Conservation (phyloP, 2,113 vertebrate genomes). For the Colistium nudipinnis region DNA sequence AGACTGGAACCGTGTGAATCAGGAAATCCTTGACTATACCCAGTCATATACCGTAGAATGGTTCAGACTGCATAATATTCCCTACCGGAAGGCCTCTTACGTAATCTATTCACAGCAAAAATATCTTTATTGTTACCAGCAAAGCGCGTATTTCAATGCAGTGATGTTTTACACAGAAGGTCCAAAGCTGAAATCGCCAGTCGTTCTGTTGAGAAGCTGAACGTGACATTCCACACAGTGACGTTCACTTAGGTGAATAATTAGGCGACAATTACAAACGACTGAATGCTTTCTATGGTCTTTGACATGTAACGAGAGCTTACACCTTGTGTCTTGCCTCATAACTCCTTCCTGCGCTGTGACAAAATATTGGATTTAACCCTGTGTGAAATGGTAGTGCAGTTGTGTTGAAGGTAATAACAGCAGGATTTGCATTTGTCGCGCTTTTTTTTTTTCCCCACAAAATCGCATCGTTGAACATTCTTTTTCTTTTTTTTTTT, state of each 20-base stretch:
- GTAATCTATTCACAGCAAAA: conserved; percentile 23
- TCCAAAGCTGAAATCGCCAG: conserved; percentile 44
- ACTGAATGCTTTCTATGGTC: conserved; percentile 1
- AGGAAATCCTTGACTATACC: not conserved
- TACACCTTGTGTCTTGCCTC: conserved; percentile 23
- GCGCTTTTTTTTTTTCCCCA: too few species aligned
- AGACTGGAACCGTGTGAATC: too few species aligned
- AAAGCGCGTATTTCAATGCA: conserved; percentile 10
- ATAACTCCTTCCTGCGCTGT: conserved; percentile 26
- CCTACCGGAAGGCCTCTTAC: conserved; percentile 1
- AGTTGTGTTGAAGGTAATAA: conserved; percentile 12
- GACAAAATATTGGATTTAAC: conserved; percentile 21
- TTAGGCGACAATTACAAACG: conserved; percentile 15
- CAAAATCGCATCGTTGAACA: too few species aligned
- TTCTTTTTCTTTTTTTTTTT: conserved; percentile 1
- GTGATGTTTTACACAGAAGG: conserved; percentile 23
- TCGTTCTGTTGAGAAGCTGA: conserved; percentile 19
- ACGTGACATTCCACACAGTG: conserved; percentile 14
- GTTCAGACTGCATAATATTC: conserved; percentile 25
- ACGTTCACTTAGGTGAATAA: not conserved
- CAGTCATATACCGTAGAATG: not conserved
- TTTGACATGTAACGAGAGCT: conserved; percentile 47
- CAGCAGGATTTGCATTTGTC: conserved; percentile 21
- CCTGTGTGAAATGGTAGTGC: conserved; percentile 11
- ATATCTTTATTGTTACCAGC: conserved; percentile 24